phyloP scores from a whole-genome alignment of 30 jellyfish, hydroid and myxozoan species.

The Nemopilema nomurai region DNA sequence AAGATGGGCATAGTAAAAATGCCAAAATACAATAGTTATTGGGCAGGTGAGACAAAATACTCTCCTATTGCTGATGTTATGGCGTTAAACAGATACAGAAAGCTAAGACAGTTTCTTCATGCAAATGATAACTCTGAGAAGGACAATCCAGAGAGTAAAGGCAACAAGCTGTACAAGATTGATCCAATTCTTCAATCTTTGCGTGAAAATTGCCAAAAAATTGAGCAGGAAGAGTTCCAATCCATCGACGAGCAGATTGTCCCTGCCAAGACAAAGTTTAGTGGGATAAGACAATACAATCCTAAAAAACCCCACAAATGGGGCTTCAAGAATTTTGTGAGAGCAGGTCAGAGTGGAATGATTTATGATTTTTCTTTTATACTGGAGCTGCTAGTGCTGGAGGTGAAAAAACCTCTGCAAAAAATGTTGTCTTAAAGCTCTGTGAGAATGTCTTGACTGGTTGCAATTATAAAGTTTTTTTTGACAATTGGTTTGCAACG shows the following conservation, averaged over 20 bases:
- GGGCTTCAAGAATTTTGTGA: conserved; percentile 63
- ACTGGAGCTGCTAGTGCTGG: conserved; percentile 26
- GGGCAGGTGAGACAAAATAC: conserved; percentile 41
- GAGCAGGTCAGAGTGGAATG: conserved; percentile 59
- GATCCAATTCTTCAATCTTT: conserved; percentile 16
- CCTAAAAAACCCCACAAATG: conserved; percentile 69
- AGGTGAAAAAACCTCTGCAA: not conserved
- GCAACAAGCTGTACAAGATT: conserved; percentile 1
- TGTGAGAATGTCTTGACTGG: conserved; percentile 27
- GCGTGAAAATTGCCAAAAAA: conserved; percentile 15
- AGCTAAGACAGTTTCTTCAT: conserved; percentile 27
- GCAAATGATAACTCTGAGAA: conserved; percentile 18
- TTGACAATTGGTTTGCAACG: conserved; percentile 78
- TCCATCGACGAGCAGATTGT: conserved; percentile 70
- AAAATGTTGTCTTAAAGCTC: conserved; percentile 36
- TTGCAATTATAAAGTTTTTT: conserved; percentile 42
- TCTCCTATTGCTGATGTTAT: conserved; percentile 61
- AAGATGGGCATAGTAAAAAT: conserved; percentile 52
- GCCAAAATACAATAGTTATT: conserved; percentile 43
- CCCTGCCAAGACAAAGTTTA: conserved; percentile 38
- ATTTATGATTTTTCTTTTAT: conserved; percentile 39
- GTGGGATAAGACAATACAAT: conserved; percentile 66
- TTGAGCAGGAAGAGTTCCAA: conserved; percentile 61
- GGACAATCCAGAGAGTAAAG: conserved; percentile 9
- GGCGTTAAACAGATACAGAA: conserved; percentile 45